Evolutionary conservation across 1,140 invertebrate genomes (phyloP).

Genomic region (Pomacea maculata): DNA sequence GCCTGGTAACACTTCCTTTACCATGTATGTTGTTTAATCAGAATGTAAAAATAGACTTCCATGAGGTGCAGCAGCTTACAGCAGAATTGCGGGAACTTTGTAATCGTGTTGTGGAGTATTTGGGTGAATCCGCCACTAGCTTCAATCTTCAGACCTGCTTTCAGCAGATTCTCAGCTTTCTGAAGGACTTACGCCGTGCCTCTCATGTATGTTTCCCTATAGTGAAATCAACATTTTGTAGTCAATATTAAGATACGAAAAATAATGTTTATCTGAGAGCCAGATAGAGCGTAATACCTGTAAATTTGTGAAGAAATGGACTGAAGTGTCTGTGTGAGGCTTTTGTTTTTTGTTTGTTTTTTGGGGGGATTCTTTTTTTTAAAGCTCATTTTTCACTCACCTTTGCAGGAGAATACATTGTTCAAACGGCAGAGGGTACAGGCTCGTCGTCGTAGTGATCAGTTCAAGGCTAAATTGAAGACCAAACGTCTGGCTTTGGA

Average conservation of each 20-base stretch:
- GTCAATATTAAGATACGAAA: not conserved
- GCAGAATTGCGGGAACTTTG: slow-evolving; percentile 37
- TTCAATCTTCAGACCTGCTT: slow-evolving; percentile 49
- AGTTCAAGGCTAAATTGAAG: slow-evolving; percentile 39
- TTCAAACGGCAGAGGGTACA: slow-evolving; percentile 41
- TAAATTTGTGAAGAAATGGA: not conserved
- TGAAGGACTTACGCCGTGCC: slow-evolving; percentile 41
- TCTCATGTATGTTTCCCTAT: slow-evolving; percentile 36
- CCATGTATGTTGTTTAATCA: slow-evolving; percentile 21
- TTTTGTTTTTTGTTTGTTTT: no score
- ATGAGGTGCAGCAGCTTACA: slow-evolving; percentile 39
- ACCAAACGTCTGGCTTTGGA: slow-evolving; percentile 41
- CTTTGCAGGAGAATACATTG: slow-evolving; percentile 42
- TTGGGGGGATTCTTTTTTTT: not conserved
- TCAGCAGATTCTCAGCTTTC: slow-evolving; percentile 36
- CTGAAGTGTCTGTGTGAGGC: no score
- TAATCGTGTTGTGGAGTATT: slow-evolving; percentile 41
- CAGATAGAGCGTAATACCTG: no score
- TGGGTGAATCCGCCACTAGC: slow-evolving; percentile 41
- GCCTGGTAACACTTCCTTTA: not conserved
- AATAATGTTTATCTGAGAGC: no score
- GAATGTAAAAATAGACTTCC: slow-evolving; percentile 45
- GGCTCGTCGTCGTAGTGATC: slow-evolving; percentile 36
- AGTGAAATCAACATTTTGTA: not conserved
- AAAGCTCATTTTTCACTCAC: not conserved